A percentile compares a stretch with the other conserved stretches of the same genome.
phyloP scores from a whole-genome alignment of 23 tunicate species.

The Styela clava region DNA sequence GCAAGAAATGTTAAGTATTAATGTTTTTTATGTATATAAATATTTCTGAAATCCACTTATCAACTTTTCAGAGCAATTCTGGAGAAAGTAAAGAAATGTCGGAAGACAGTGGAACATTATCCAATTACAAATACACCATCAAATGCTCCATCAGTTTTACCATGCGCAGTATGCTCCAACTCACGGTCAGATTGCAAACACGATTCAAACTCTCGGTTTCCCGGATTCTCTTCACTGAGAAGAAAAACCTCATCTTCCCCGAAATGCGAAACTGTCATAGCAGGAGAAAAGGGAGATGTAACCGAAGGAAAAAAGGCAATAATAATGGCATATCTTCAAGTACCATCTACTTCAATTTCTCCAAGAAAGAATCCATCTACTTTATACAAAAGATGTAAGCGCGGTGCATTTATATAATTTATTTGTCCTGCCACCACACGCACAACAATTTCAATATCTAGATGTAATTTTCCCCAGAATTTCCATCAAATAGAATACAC shows the following conservation, averaged over 20 bases:
- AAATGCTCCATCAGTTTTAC: not conserved
- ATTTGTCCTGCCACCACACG: too few species aligned
- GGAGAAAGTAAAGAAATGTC: conserved; percentile 68
- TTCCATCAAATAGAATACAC: too few species aligned
- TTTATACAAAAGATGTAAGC: conserved; percentile 26
- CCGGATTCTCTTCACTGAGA: not conserved
- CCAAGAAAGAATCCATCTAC: conserved; percentile 21
- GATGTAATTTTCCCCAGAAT: too few species aligned
- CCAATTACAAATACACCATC: conserved; percentile 36
- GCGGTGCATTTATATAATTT: not conserved
- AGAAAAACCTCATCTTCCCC: not conserved
- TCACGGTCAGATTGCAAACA: not conserved
- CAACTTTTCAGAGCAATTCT: conserved; percentile 33
- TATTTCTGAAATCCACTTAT: not conserved
- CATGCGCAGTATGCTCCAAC: not conserved
- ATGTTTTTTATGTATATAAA: too few species aligned
- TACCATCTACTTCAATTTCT: conserved; percentile 20
- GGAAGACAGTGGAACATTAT: conserved; percentile 68
- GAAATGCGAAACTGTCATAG: conserved; percentile 2
- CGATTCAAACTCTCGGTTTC: not conserved
- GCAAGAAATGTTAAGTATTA: too few species aligned
- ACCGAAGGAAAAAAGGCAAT: conserved; percentile 28
- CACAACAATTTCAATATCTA: too few species aligned
- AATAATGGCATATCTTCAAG: conserved; percentile 25
- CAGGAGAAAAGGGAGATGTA: not conserved